Evolutionary conservation across 2,888 invertebrate species (phyloP), one percentile per base, ranked within the genome.

Genomic region (Dasypolia templi): DNA sequence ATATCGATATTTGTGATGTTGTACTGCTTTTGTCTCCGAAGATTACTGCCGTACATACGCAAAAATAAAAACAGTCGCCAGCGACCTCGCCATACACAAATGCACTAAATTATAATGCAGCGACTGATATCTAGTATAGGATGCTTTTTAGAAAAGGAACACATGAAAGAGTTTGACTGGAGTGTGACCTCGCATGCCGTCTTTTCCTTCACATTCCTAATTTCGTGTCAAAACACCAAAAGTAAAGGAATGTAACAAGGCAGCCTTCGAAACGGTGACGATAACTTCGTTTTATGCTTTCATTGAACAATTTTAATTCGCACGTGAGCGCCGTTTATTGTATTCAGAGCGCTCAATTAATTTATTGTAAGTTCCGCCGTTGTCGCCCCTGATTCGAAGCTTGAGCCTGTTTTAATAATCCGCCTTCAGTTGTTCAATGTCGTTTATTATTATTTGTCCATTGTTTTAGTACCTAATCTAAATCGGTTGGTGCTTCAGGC

Each of bases 401-500:
- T 72, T 46, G n/a, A 64, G 73, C 65, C 79, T n/a, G 42, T 78
- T 79, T 73, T 67, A 83, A 79, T 75, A 77, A 77, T 89, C 89
- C 90, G 86, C 86, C 86, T 86, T 85, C 76, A 72, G 81, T 81
- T 79, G 63, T 81, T 84, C 76, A 74, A 61, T 82, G 64, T 84
- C 70, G 67, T 77, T 81, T 76, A 75, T 70, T 72, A 82, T 56
- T 81, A 49, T 71, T 80, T 84, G 72, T 83, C 80, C 75, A 75
- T 74, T 87, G 76, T 86, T 84, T 80, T 75, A 79, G 72, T 75
- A n/a, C n/a, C n/a, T n/a, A 66, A 71, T 56, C 65, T 77, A 79
- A 84, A 79, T 64, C 71, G 84, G 73, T 87, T 68, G 83, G 90
- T 89, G 90, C 89, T 88, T 80, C 35, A 68, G 77, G 87, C 89